phyloP scores from a whole-genome alignment of 1,140 invertebrate species.

The Orchestia grillus region DNA sequence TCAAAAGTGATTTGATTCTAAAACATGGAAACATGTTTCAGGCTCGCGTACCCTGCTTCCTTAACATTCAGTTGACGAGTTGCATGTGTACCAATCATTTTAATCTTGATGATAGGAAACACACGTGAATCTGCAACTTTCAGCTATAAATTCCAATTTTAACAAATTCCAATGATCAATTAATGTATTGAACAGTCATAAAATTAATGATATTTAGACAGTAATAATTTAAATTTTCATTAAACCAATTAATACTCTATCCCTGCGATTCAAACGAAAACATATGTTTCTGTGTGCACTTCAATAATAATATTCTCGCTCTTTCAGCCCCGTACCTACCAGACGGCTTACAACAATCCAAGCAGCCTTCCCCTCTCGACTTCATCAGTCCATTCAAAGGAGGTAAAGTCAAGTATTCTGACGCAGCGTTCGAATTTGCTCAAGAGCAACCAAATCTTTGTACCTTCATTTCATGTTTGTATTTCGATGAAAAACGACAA shows the following conservation, averaged over 20 bases:
- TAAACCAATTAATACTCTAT: background rate
- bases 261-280: background rate
- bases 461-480: background rate
- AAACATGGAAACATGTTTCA: background rate
- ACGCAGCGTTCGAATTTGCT: background rate
- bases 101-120: background rate
- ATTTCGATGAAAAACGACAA: background rate
- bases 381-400: conserved; percentile 34
- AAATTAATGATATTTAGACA: background rate
- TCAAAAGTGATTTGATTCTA: background rate
- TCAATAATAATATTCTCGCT: background rate
- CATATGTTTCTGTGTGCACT: background rate
- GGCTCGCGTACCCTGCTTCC: background rate
- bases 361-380: conserved; percentile 7
- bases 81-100: background rate
- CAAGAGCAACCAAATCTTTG: background rate
- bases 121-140: background rate
- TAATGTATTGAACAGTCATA: background rate
- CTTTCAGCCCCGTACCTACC: conserved; percentile 30
- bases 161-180: background rate
- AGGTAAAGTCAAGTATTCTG: background rate
- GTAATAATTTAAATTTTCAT: background rate
- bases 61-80: background rate
- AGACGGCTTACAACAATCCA: background rate
- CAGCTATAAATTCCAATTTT: background rate